phyloP scores from a whole-genome alignment of 2,888 invertebrate species.

The Lapara coniferarum region DNA sequence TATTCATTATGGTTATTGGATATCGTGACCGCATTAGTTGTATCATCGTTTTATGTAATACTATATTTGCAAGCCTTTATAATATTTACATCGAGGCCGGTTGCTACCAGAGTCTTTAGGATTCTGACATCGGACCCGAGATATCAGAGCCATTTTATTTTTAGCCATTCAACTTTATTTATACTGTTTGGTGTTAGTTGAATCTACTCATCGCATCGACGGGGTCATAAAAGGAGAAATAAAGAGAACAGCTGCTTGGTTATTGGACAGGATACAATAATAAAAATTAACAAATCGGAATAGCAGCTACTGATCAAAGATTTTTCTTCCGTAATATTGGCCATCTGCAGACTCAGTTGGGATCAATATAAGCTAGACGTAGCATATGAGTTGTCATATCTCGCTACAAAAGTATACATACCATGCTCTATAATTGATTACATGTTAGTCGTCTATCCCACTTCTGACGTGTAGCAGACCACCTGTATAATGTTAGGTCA shows the following conservation, averaged over 20 bases:
- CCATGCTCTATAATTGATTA: no score
- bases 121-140: not conserved
- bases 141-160: not conserved
- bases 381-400: no score
- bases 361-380: no score
- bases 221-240: no score
- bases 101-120: not conserved
- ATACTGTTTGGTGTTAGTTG: not conserved
- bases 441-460: no score
- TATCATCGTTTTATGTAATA: constrained; percentile 19
- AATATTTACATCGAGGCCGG: constrained; percentile 2
- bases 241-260: no score
- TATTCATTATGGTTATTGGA: constrained; percentile 7
- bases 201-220: not conserved
- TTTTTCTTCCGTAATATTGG: no score
- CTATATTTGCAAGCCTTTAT: not conserved
- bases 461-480: not conserved
- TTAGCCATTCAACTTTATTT: not conserved
- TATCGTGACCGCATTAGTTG: constrained; percentile 21
- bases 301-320: no score
- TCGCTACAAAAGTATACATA: no score
- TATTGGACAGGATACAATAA: no score
- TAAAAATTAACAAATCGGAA: no score
- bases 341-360: no score
- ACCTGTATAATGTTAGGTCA: not conserved